phyloP scores from a whole-genome alignment of 2,888 invertebrate species.

The Podotricha telesiphe region DNA sequence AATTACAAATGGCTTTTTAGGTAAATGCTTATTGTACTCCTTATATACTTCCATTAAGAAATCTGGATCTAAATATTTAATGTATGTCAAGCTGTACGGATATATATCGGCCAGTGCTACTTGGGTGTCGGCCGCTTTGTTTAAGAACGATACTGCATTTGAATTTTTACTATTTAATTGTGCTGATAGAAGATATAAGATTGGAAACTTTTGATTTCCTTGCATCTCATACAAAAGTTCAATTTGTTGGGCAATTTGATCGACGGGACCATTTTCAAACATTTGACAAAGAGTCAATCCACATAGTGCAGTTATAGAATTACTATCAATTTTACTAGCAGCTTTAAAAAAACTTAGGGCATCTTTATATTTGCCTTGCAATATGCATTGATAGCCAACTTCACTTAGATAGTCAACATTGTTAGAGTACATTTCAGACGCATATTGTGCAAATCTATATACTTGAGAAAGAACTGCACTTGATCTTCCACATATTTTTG shows the following conservation, averaged over 20 bases:
- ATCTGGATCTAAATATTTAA: conserved; percentile 91
- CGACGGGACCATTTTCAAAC: conserved; percentile 87
- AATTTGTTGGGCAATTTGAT: conserved; percentile 92
- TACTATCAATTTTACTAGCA: conserved; percentile 93
- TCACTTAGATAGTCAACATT: conserved; percentile 90
- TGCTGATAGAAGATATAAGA: conserved; percentile 87
- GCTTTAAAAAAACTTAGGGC: conserved; percentile 91
- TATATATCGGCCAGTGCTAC: conserved; percentile 68
- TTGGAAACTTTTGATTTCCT: conserved; percentile 86
- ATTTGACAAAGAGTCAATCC: conserved; percentile 94
- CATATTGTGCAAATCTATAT: conserved; percentile 90
- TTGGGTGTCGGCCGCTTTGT: conserved; percentile 85
- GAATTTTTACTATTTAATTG: conserved; percentile 83
- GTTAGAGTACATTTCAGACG: conserved; percentile 87
- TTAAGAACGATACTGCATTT: conserved; percentile 83
- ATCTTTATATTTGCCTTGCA: conserved; percentile 90
- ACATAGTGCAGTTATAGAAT: conserved; percentile 90
- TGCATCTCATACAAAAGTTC: conserved; percentile 93
- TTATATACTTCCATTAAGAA: conserved; percentile 91
- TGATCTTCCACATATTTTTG: conserved; percentile 87
- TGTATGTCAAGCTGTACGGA: conserved; percentile 89
- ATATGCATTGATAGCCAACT: conserved; percentile 90
- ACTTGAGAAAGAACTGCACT: conserved; percentile 88
- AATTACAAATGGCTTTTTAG: conserved; percentile 83
- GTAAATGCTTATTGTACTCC: conserved; percentile 89